Evolutionary conservation across 2,797 vertebrate genomes (phyloP), one percentile per base, ranked within the genome.

Genomic region (Notolabrus celidotus): DNA sequence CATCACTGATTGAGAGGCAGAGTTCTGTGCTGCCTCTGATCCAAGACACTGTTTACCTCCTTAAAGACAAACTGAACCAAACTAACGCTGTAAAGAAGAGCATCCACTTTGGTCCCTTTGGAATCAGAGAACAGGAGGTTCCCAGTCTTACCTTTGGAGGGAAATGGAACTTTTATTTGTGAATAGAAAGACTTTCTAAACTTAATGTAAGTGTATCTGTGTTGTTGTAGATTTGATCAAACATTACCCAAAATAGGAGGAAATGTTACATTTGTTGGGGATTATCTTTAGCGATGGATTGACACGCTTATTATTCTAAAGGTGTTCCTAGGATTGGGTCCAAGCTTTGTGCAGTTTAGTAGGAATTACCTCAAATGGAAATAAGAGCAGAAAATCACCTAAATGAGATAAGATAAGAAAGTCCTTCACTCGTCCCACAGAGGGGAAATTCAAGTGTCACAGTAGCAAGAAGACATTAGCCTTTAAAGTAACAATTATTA

Each of bases 41-140:
- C 41, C 17, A 74, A 56, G 55, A 86, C 46, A 27, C 10, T 54
- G 1, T 55, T 38, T 50, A 78, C 62, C 47, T 79, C 36, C 11
- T 23, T 34, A 41, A 38, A 64, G 17, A 52, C n/a, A 25, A 19
- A 46, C 19, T 17, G 14, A 45, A 34, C 33, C 31, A 25, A 71
- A 42, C 3, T 8, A 39, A 60, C 15, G 10, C 31, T 57, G 17
- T 20, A 36, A 70, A 52, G 17, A 49, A 41, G 38, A 29, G n/a
- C 10, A 10, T 50, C 51, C 5, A 29, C 43, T 46, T 22, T 27
- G 3, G 47, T 42, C 10, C n/a, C 50, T 22, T 1, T 2, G 49
- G 20, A 63, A 49, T 46, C 46, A 4, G 23, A 45, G 9, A 17
- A 45, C 16, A 25, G 46, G 33, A 34, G n/a, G 2, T 29, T 31